phyloP scores from a whole-genome alignment of 2,113 vertebrate species.

The Campylorhamphus procurvoides region DNA sequence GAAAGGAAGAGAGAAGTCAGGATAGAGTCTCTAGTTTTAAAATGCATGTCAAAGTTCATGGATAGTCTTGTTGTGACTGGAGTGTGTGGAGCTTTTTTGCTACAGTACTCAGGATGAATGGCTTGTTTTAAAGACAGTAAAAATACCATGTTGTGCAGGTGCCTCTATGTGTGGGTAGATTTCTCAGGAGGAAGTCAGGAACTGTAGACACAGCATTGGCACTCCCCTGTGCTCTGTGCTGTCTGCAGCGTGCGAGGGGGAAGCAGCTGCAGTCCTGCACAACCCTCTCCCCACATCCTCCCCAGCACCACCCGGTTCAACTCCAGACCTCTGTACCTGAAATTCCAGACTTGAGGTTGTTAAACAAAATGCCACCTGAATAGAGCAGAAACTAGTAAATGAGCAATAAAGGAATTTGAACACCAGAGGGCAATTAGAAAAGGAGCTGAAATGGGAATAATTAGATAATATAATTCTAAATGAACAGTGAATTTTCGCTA shows the following conservation, averaged over 20 bases:
- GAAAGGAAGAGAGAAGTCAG: not conserved
- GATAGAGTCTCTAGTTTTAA: not conserved
- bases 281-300: not conserved
- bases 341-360: not conserved
- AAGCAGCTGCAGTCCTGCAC: constrained; percentile 10
- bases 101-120: not conserved
- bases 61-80: not conserved
- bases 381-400: not conserved
- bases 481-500: not conserved
- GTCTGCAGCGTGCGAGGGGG: rapidly evolving
- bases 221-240: not conserved
- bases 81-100: not conserved
- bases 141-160: constrained; percentile 20
- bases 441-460: not conserved
- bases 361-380: constrained; percentile 15
- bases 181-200: not conserved
- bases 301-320: not conserved
- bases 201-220: not conserved
- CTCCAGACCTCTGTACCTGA: not conserved
- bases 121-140: constrained; percentile 50
- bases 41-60: not conserved
- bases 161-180: not conserved
- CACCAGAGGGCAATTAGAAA: constrained; percentile 39
- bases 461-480: constrained; percentile 5
- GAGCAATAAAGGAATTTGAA: constrained; percentile 1